phyloP scores from a whole-genome alignment of 2,797 vertebrate genomes.

The Tachyglossus aculeatus region DNA sequence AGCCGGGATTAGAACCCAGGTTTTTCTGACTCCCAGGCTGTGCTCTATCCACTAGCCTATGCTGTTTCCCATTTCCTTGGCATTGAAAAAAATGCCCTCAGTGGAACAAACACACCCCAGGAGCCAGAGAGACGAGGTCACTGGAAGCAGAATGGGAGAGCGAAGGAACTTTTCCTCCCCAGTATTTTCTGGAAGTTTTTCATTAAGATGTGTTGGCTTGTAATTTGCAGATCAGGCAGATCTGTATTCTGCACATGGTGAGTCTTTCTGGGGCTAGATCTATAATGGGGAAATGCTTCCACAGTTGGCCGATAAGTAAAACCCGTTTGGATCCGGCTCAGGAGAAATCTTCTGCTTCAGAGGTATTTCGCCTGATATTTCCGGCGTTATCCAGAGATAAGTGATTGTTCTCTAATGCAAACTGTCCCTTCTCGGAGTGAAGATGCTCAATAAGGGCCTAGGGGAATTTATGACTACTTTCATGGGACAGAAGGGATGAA shows the following conservation, averaged over 20 bases:
- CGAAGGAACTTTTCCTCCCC: slow-evolving; percentile 38
- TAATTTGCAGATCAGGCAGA: slow-evolving; percentile 50
- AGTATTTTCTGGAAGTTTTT: slow-evolving; percentile 17
- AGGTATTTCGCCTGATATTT: slow-evolving; percentile 19
- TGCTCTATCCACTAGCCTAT: too few relatives aligned
- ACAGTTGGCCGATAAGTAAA: slow-evolving; percentile 39
- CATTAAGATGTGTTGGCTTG: slow-evolving; percentile 31
- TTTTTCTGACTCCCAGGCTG: too few relatives aligned
- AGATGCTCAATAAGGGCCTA: too few relatives aligned
- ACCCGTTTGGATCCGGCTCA: slow-evolving; percentile 51
- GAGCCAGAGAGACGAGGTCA: slow-evolving; percentile 66
- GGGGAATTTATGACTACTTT: slow-evolving; percentile 7
- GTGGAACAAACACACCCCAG: slow-evolving; percentile 58
- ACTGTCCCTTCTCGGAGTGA: slow-evolving; percentile 14
- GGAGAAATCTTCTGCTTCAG: slow-evolving; percentile 42
- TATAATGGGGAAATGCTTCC: slow-evolving; percentile 57
- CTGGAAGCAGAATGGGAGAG: slow-evolving; percentile 28
- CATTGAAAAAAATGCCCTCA: too few relatives aligned
- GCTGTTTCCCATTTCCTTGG: too few relatives aligned
- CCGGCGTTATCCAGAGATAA: slow-evolving; percentile 30
- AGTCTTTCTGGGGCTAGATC: slow-evolving; percentile 64
- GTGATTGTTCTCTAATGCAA: slow-evolving; percentile 15
- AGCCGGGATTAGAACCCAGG: too few relatives aligned
- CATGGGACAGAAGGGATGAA: too few relatives aligned
- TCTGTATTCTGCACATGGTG: slow-evolving; percentile 59